Percentiles rank a stretch among this genome's conserved stretches.
phyloP scores from a whole-genome alignment of 64 coral and sea anemone species.

The Montipora cactus region DNA sequence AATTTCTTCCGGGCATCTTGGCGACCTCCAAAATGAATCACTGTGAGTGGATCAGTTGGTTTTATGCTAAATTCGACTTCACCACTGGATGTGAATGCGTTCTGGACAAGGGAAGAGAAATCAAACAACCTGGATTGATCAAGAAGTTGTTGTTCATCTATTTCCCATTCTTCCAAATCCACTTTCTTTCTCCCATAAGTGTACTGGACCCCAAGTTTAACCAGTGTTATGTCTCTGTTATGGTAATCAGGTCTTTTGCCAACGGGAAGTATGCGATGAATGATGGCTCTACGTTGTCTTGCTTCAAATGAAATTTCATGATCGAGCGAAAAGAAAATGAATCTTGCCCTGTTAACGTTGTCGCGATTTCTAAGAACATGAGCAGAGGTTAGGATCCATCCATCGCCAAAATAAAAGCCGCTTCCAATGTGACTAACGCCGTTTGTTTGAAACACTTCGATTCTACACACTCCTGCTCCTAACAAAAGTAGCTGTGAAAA shows the following conservation, averaged over 20 bases:
- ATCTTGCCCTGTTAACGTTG: conserved; percentile 74
- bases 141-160: conserved; percentile 71
- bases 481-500: conserved; percentile 68
- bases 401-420: conserved; percentile 84
- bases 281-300: conserved; percentile 72
- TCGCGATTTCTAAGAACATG: conserved; percentile 84
- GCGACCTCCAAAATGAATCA: conserved; percentile 71
- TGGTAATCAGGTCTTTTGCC: conserved; percentile 88
- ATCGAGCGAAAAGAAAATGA: conserved; percentile 64
- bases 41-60: conserved; percentile 39
- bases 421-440: conserved; percentile 48
- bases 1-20: conserved; percentile 66
- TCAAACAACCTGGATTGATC: conserved; percentile 62
- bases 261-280: conserved; percentile 81
- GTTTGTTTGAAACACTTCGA: conserved; percentile 57
- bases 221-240: conserved; percentile 84
- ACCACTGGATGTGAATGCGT: conserved; percentile 17
- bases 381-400: conserved; percentile 86
- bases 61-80: conserved; percentile 50
- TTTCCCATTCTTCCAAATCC: conserved; percentile 83
- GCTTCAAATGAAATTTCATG: conserved; percentile 62
- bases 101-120: conserved; percentile 60
- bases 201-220: conserved; percentile 86
- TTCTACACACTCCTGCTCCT: conserved; percentile 79
- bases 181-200: conserved; percentile 65